Percentiles rank a stretch among this genome's conserved stretches.
These are phyloP conservation scores for Nibea albiflora DNA, from an alignment of 2,113 vertebrate genomes.

Conservation along the genomic window DNA sequence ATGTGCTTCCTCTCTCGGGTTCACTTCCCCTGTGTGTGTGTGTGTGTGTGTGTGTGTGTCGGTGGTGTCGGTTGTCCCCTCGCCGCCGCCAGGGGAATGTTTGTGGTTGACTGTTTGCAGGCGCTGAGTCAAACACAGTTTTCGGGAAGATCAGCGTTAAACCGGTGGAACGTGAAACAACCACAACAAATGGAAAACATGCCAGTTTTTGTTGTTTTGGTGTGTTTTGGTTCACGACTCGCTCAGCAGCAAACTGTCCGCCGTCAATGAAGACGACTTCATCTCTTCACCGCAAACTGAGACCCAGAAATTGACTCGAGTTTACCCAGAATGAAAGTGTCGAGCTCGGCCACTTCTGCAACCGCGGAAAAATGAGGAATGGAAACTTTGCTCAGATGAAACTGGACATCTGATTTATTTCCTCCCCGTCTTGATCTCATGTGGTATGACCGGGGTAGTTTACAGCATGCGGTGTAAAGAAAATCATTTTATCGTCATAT, in stretches of 20 bases:
- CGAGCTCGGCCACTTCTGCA: slow-evolving; percentile 10
- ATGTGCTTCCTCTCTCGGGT: slow-evolving; percentile 64
- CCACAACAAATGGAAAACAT: slow-evolving; percentile 52
- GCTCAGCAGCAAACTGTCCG: slow-evolving; percentile 24
- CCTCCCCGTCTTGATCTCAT: background rate
- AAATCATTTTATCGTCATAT: no score
- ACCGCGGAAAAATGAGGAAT: slow-evolving; percentile 48
- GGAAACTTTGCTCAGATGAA: slow-evolving; percentile 3
- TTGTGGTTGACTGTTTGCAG: slow-evolving; percentile 73
- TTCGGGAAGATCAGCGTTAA: slow-evolving; percentile 55
- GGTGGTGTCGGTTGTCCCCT: slow-evolving; percentile 53
- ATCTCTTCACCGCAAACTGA: background rate
- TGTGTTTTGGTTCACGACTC: background rate
- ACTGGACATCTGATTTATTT: slow-evolving; percentile 9
- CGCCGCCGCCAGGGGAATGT: slow-evolving; percentile 58
- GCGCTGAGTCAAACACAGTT: slow-evolving; percentile 63
- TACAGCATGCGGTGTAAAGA: background rate
- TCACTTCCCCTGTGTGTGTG: slow-evolving; percentile 62
- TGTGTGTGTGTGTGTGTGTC: slow-evolving; percentile 8
- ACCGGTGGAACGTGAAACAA: slow-evolving; percentile 43
- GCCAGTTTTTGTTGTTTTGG: background rate
- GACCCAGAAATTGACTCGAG: background rate
- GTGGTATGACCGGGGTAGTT: background rate
- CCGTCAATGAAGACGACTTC: background rate
- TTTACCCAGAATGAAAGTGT: slow-evolving; percentile 13